Evolutionary conservation across 2,888 invertebrate species (phyloP).

Genomic region (Leucophenga maculata): DNA sequence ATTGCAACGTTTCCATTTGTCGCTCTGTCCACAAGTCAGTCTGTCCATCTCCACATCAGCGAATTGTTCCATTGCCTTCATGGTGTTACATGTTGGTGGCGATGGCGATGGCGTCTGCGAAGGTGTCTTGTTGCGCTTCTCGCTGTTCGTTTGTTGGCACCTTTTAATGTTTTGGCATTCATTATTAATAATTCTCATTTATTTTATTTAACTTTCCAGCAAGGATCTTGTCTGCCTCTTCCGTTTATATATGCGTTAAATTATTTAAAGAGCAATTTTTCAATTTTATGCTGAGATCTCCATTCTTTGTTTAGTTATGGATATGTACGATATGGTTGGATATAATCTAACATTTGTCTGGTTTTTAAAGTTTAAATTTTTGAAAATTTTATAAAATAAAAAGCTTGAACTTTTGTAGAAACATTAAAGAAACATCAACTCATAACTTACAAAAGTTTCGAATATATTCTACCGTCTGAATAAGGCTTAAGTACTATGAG

Average conservation of each 20-base stretch:
- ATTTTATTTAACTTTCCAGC: constrained; percentile 2
- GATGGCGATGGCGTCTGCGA: not conserved
- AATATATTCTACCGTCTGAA: too few relatives aligned
- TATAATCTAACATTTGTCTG: too few relatives aligned
- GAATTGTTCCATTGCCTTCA: not conserved
- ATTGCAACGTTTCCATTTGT: constrained; percentile 12
- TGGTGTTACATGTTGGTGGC: not conserved
- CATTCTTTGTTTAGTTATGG: too few relatives aligned
- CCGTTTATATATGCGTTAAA: not conserved
- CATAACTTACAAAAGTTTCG: too few relatives aligned
- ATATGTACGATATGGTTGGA: too few relatives aligned
- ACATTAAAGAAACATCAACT: too few relatives aligned
- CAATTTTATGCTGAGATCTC: constrained; percentile 1
- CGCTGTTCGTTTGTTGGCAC: constrained; percentile 35
- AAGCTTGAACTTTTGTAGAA: not conserved
- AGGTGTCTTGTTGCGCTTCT: constrained; percentile 25
- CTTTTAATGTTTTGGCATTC: constrained; percentile 28
- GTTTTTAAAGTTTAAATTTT: not conserved
- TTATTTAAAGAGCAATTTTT: constrained; percentile 24
- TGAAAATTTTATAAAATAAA: not conserved
- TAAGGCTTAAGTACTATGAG: too few relatives aligned
- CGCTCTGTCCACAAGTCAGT: not conserved
- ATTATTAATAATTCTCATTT: constrained; percentile 27
- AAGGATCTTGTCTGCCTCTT: not conserved
- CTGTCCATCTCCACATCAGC: constrained; percentile 8